A percentile compares a stretch with the other conserved stretches of the same genome.
Evolutionary conservation across 2,797 vertebrate species (phyloP).

Genomic region (Coreius guichenoti): DNA sequence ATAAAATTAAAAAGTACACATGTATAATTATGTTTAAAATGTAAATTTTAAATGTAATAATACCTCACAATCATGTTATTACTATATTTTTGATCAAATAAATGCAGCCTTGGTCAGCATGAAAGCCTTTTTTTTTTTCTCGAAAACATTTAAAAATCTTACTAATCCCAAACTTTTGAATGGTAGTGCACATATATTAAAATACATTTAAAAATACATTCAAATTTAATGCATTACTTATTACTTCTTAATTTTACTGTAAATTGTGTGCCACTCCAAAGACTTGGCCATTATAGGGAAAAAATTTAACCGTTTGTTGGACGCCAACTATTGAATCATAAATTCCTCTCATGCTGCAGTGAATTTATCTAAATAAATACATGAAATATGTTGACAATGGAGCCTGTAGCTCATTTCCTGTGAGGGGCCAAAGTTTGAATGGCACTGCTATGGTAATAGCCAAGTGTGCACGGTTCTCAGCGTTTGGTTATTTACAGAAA

Average conservation of each 20-base stretch:
- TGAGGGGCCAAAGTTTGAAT: conserved; percentile 13
- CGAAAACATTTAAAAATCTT: neutral
- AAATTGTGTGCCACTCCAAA: neutral
- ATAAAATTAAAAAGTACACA: neutral
- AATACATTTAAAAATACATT: neutral
- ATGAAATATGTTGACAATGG: conserved; percentile 50
- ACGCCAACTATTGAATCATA: neutral
- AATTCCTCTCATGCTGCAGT: conserved; percentile 3
- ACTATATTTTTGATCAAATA: neutral
- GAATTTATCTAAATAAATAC: conserved; percentile 46
- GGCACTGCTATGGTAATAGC: conserved; percentile 42
- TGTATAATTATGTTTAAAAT: neutral
- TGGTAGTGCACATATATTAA: neutral
- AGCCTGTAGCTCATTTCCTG: conserved; percentile 53
- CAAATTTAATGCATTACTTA: neutral
- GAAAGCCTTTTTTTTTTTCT: too few relatives aligned
- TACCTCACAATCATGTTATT: neutral
- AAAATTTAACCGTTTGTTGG: neutral
- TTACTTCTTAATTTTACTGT: neutral
- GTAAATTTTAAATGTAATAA: neutral
- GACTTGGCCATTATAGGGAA: too few relatives aligned
- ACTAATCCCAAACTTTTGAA: neutral
- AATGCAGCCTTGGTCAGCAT: neutral
- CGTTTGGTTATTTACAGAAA: conserved; percentile 59
- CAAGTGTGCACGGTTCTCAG: conserved; percentile 43